Evolutionary conservation across 2,888 invertebrate genomes (phyloP).

Genomic region (Hydrotaea diabolus): DNA sequence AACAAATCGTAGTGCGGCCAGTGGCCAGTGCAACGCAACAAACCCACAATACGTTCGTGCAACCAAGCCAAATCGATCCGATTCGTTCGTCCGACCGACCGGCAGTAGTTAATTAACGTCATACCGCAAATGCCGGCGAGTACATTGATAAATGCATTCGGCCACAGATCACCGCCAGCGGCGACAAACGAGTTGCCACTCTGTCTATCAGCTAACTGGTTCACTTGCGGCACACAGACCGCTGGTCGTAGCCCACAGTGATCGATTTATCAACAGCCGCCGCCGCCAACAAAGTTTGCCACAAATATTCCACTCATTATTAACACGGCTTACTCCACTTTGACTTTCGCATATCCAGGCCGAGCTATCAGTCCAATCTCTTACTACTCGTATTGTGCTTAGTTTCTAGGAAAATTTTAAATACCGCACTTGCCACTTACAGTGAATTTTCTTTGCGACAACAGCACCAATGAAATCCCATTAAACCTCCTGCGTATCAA

Average conservation of each 20-base stretch:
- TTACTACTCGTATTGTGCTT: conserved; percentile 45
- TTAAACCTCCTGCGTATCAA: conserved; percentile 65
- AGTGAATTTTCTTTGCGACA: conserved; percentile 59
- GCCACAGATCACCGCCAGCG: conserved; percentile 49
- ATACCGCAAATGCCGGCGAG: conserved; percentile 76
- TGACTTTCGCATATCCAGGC: conserved; percentile 32
- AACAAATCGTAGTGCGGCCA: conserved; percentile 50
- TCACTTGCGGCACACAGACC: conserved; percentile 54
- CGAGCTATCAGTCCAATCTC: conserved; percentile 15
- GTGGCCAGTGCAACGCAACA: conserved; percentile 38
- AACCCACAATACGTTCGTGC: conserved; percentile 10
- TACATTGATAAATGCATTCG: conserved; percentile 68
- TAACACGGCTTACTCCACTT: conserved; percentile 40
- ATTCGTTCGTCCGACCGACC: conserved; percentile 71
- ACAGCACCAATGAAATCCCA: conserved; percentile 64
- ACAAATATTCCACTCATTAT: conserved; percentile 45
- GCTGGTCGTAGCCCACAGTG: conserved; percentile 53
- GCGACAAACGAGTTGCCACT: conserved; percentile 63
- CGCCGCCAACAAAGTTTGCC: conserved; percentile 54
- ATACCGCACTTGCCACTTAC: conserved; percentile 65
- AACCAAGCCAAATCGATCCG: conserved; percentile 12
- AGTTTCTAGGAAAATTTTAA: conserved; percentile 67
- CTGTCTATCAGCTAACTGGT: conserved; percentile 66
- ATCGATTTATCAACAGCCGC: conserved; percentile 63
- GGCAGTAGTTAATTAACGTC: conserved; percentile 80